Conservation (phyloP, 2,113 vertebrate genomes). For the Onychostruthus taczanowskii region DNA sequence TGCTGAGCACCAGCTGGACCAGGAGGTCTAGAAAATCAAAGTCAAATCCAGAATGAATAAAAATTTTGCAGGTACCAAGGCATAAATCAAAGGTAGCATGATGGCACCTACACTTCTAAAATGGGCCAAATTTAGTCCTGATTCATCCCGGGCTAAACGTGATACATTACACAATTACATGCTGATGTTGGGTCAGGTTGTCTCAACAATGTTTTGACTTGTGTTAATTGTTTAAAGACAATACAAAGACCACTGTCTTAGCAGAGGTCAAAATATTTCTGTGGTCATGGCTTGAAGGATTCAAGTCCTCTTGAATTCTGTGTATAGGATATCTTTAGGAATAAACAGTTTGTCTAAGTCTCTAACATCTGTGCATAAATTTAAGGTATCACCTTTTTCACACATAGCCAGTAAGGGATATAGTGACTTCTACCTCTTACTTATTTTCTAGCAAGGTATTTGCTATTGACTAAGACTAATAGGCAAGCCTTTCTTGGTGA, state of each 20-base stretch:
- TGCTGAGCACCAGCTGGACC: fast-evolving
- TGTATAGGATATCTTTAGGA: background rate
- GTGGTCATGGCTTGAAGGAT: background rate
- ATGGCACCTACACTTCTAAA: background rate
- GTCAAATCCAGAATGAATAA: background rate
- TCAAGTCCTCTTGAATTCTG: background rate
- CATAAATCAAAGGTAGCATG: background rate
- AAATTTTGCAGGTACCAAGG: background rate
- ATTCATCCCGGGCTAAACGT: background rate
- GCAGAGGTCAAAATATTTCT: background rate
- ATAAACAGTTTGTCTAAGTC: background rate
- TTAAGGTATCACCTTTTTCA: background rate
- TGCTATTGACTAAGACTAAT: background rate
- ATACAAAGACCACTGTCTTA: background rate
- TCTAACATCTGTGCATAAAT: background rate
- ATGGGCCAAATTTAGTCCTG: background rate
- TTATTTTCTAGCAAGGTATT: background rate
- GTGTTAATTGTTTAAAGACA: background rate
- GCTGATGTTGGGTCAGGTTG: background rate
- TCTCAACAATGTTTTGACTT: background rate
- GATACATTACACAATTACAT: background rate
- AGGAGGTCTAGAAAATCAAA: background rate
- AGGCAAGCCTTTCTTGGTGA: background rate
- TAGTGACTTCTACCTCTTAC: background rate
- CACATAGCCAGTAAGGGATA: background rate